phyloP scores from a whole-genome alignment of 1,140 invertebrate species.

The Apis laboriosa region DNA sequence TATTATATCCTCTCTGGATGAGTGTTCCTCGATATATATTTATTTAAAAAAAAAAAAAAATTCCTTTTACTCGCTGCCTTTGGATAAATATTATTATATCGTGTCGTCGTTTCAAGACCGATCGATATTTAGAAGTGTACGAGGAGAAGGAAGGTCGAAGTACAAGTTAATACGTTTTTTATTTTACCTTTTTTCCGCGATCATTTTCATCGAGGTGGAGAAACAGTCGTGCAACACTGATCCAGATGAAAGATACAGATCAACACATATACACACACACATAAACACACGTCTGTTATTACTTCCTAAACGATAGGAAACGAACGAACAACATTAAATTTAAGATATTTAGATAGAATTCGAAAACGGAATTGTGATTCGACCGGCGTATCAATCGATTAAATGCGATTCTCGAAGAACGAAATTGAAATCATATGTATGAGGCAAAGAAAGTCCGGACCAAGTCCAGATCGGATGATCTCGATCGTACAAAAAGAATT shows the following conservation, averaged over 20 bases:
- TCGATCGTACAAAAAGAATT: conserved; percentile 13
- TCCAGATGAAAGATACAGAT: conserved; percentile 9
- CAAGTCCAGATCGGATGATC: conserved; percentile 25
- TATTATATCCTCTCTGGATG: conserved; percentile 8
- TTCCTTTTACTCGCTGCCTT: no score
- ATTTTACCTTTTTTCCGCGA: no score
- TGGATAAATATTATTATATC: no score
- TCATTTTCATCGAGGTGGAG: no score
- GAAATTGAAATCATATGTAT: conserved; percentile 10
- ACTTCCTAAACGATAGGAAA: conserved; percentile 41
- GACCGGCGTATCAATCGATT: conserved; percentile 9
- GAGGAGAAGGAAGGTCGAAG: no score
- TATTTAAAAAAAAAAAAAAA: no score
- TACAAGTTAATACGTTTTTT: no score
- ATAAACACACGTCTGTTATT: conserved; percentile 38
- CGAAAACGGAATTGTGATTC: conserved; percentile 50
- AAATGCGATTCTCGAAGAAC: neutral
- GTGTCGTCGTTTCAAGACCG: no score
- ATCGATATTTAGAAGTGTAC: no score
- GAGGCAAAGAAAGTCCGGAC: conserved; percentile 16
- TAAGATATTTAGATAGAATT: conserved; percentile 51
- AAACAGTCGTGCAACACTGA: neutral
- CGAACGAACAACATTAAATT: conserved; percentile 30
- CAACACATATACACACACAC: neutral
- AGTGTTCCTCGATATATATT: neutral